A percentile compares a stretch with the other conserved stretches of the same genome.
phyloP scores from a whole-genome alignment of 2,888 invertebrate genomes.

The Margaritifera margaritifera region DNA sequence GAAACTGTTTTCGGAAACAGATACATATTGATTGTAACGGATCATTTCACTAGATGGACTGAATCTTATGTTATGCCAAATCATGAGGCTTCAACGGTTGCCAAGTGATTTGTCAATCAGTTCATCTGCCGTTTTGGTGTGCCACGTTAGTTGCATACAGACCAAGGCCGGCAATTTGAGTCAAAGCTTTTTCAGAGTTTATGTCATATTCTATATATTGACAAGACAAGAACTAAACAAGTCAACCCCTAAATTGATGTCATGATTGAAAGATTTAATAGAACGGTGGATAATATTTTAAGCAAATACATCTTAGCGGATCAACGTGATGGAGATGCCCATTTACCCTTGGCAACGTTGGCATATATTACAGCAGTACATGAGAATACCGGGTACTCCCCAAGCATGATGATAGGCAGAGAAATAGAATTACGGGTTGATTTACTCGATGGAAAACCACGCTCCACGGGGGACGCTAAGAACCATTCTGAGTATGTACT shows the following conservation, averaged over 20 bases:
- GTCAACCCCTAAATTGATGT: not conserved
- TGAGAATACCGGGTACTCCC: too few species aligned
- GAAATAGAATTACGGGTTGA: too few species aligned
- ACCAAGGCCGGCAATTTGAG: slow-evolving; percentile 7
- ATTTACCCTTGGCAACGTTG: too few species aligned
- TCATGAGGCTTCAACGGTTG: slow-evolving; percentile 3
- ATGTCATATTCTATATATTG: slow-evolving; percentile 2
- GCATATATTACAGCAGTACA: too few species aligned
- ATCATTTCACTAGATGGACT: slow-evolving; percentile 8
- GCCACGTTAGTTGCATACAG: not conserved
- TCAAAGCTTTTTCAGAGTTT: not conserved
- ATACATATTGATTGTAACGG: not conserved
- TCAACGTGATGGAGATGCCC: too few species aligned
- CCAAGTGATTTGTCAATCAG: not conserved
- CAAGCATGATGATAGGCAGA: too few species aligned
- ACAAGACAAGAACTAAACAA: slow-evolving; percentile 6
- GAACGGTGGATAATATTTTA: too few species aligned
- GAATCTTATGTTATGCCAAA: slow-evolving; percentile 6
- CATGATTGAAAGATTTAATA: too few species aligned
- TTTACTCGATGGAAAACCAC: too few species aligned
- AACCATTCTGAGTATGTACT: too few species aligned
- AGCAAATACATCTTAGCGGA: too few species aligned
- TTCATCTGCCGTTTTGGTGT: slow-evolving; percentile 1
- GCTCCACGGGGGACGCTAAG: too few species aligned
- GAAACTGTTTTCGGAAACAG: slow-evolving; percentile 6